Evolutionary conservation across 2,797 vertebrate species (phyloP), one percentile per base, ranked within the genome.

Genomic region (Enteromius viviparus): DNA sequence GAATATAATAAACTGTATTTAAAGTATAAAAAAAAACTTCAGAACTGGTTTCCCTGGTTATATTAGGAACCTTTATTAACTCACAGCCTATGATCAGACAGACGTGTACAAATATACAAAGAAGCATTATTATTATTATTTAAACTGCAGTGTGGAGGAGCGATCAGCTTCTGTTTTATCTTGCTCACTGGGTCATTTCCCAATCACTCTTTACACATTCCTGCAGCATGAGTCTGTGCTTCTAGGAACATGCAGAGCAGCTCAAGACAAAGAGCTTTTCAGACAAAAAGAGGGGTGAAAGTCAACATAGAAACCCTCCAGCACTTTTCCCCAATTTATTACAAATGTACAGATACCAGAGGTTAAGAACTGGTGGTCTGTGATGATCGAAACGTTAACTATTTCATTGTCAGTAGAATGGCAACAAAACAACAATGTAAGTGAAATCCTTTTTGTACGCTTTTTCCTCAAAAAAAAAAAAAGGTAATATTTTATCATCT

Each of bases 201-300:
- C 53, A 80, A 80, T 17, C 69, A 62, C 45, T 78, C 45, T 76
- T 70, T 76, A 23, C 29, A 68, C 84, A 86, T 85, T 86, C 84
- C 65, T 81, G n/a, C 47, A 71, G 70, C 49, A 71, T 85, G 82
- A 87, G 69, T 79, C 53, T 76, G 10, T 76, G 79, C 78, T 49
- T 66, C 85, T 82, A 81, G 78, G 82, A 85, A 85, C 84, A 82
- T 76, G 76, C 75, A 79, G 64, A 60, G 58, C 51, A 58, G 15
- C 5, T 10, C 21, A 70, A 82, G 70, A 87, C 87, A 87, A 86
- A 84, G 79, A 85, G 84, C 76, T 76, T 74, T 82, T 84, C 23
- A 29, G 11, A 65, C 64, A 42, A 82, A 76, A 55, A 76, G 37
- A 32, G 64, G 70, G 80, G 51, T 23, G 62, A 76, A 53, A 34